Conservation (phyloP, 2,888 invertebrate species). For the Sarcophaga carnaria region DNA sequence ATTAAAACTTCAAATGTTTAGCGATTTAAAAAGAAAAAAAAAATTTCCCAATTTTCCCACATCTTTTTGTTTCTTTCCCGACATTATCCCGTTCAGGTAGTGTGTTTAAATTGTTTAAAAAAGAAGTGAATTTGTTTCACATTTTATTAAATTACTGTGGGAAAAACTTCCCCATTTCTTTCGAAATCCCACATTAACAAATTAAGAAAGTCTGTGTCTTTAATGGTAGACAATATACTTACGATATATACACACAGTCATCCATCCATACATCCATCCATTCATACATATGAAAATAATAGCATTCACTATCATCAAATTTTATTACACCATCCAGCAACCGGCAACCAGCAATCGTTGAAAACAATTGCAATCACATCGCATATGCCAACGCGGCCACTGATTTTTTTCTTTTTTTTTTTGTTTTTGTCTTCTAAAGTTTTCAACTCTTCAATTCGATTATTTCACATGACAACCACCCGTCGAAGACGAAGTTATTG, state of each 20-base stretch:
- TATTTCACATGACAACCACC: constrained; percentile 61
- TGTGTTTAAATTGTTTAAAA: too few species aligned
- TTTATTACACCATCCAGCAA: constrained; percentile 53
- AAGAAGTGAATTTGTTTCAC: background rate
- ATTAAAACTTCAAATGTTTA: too few species aligned
- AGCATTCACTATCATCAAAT: constrained; percentile 41
- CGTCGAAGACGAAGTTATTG: constrained; percentile 35
- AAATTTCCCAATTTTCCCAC: too few species aligned
- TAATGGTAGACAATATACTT: background rate
- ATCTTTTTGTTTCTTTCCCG: too few species aligned
- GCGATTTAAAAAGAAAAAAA: too few species aligned
- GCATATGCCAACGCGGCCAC: background rate
- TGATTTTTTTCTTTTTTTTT: constrained; percentile 20
- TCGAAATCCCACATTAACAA: constrained; percentile 34
- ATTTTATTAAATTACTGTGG: constrained; percentile 48
- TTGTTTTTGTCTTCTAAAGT: constrained; percentile 4
- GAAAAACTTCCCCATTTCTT: constrained; percentile 42
- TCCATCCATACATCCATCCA: constrained; percentile 4
- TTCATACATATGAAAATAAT: constrained; percentile 36
- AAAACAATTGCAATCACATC: constrained; percentile 47
- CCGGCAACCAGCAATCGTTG: background rate
- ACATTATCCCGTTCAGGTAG: too few species aligned
- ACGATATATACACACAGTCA: background rate
- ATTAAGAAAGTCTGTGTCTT: constrained; percentile 55
- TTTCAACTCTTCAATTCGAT: constrained; percentile 26